Evolutionary conservation across 2,888 invertebrate genomes (phyloP), one percentile per base, ranked within the genome.

Genomic region (Drosophila vallismaia): DNA sequence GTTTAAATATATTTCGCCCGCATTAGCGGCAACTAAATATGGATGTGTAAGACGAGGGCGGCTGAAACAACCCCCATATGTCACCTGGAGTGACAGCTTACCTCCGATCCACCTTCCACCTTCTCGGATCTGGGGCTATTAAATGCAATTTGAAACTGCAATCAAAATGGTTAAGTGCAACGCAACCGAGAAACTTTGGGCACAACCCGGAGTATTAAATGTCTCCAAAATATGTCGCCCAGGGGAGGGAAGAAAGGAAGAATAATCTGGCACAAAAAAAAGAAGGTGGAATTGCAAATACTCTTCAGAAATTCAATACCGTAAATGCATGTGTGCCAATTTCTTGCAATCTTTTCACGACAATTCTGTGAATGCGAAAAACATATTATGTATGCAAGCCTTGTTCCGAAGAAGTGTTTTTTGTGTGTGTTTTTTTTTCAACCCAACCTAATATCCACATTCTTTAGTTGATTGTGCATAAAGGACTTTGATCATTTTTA

Each of bases 1-100:
- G 75, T 45, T 64, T 82, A 76, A 84, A 86, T 77, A 86, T 86
- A 86, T 80, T 76, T 74, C 77, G 52, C 80, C 86, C 86, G 81
- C 80, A 83, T 81, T 82, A 54, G 59, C 68, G 60, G 59, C 72
- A 85, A 79, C 74, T 68, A 82, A 76, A 68, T 51, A 51, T 56
- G 55, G 29, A 55, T 45, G 36, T 46, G 56, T 40, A 58, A 46
- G 31, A 45, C 51, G 45, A 71, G 57, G 50, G 19, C 42, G 53
- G 10, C 36, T 48, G 4, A 26, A 51, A 19, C 46, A 63, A 71
- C 71, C 76, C 64, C 54, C 57, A 58, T 64, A 49, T 49, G 49
- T 48, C 67, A 66, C 53, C 66, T 67, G 74, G 74, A 74, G 76
- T 76, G 80, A 79, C 77, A 83, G 69, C 68, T 52, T 48, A 36